Evolutionary conservation across 1,140 invertebrate genomes (phyloP).

Genomic region (Argopecten irradians): DNA sequence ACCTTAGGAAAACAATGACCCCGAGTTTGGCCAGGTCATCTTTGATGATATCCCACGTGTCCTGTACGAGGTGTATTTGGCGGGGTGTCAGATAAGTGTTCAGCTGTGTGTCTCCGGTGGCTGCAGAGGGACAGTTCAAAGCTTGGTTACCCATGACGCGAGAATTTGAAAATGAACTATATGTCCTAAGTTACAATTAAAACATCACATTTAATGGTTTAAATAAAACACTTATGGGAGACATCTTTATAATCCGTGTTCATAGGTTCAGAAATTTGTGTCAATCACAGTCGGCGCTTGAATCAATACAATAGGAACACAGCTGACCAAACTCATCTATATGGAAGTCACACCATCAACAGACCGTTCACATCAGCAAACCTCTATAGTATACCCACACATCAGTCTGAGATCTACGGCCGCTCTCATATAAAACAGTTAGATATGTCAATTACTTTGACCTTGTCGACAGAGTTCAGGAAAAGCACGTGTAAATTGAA

Average conservation of each 20-base stretch:
- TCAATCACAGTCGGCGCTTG: not conserved
- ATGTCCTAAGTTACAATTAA: not conserved
- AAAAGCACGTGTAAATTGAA: not conserved
- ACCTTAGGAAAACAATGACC: conserved; percentile 61
- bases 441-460: not conserved
- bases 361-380: not conserved
- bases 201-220: not conserved
- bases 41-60: conserved; percentile 63
- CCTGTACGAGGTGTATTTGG: conserved; percentile 62
- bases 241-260: not conserved
- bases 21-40: conserved; percentile 57
- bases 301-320: not conserved
- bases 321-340: not conserved
- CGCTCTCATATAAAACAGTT: not conserved
- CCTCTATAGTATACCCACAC: not conserved
- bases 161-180: not conserved
- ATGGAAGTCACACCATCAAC: not conserved
- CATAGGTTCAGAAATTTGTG: not conserved
- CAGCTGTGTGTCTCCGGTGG: conserved; percentile 47
- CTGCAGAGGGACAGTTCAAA: conserved; percentile 29
- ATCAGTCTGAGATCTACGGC: not conserved
- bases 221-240: not conserved
- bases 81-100: conserved; percentile 59
- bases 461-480: not conserved
- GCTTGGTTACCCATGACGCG: conserved; percentile 45